Evolutionary conservation across 53 echinoderm and acorn worm genomes (phyloP).

Genomic region (Patiria pectinifera): DNA sequence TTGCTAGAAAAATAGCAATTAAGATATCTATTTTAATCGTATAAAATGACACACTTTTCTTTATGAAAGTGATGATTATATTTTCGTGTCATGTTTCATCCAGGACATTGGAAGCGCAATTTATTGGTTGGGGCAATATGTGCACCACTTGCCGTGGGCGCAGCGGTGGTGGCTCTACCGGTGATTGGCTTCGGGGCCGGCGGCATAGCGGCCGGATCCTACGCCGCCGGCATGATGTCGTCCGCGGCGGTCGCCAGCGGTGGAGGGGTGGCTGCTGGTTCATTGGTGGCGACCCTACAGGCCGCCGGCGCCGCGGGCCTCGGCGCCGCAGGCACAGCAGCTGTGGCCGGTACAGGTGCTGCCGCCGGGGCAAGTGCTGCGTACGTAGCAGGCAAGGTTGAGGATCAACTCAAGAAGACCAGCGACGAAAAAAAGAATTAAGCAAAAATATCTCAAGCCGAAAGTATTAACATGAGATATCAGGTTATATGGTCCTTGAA

Average conservation of each 20-base stretch:
- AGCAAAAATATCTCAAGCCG: too few species aligned
- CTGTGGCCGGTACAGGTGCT: background rate
- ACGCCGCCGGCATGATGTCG: slow-evolving; percentile 21
- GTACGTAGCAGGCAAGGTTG: background rate
- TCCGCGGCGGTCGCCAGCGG: background rate
- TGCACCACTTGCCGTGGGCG: background rate
- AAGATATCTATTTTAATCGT: too few species aligned
- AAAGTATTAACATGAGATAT: too few species aligned
- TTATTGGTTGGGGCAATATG: background rate
- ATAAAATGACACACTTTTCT: too few species aligned
- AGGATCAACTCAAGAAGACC: background rate
- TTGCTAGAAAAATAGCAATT: too few species aligned
- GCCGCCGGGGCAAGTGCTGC: background rate
- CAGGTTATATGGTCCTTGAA: too few species aligned
- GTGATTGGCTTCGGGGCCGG: background rate
- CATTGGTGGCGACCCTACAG: background rate
- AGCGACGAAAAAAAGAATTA: background rate
- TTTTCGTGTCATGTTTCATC: background rate
- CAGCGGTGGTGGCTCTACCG: background rate
- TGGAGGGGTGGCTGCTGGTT: background rate
- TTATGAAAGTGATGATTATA: too few species aligned
- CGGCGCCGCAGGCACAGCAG: background rate
- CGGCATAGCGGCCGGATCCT: slow-evolving; percentile 21
- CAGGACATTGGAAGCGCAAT: slow-evolving; percentile 25
- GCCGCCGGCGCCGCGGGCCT: slow-evolving; percentile 9